phyloP scores from a whole-genome alignment of 92 coral and sea anemone genomes.

The Parazoanthus atlanticus region DNA sequence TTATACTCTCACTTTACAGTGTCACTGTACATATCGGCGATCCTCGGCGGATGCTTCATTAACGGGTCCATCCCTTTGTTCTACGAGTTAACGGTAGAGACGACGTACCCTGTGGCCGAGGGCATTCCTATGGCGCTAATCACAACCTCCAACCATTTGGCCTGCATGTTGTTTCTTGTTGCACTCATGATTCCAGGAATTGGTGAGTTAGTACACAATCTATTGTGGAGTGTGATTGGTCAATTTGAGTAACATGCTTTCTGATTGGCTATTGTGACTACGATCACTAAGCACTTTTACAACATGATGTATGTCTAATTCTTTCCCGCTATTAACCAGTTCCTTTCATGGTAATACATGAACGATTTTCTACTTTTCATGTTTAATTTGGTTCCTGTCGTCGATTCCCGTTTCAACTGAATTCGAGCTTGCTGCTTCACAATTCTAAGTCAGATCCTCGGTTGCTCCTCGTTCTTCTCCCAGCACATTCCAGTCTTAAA shows the following conservation, averaged over 20 bases:
- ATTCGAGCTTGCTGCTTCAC: too few species aligned
- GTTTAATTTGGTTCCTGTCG: too few species aligned
- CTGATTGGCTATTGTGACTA: not conserved
- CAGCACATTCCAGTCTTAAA: not conserved
- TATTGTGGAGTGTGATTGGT: not conserved
- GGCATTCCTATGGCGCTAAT: constrained; percentile 89
- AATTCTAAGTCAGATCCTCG: not conserved
- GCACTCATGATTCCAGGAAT: constrained; percentile 86
- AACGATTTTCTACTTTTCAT: too few species aligned
- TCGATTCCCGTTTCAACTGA: too few species aligned
- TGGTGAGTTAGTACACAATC: constrained; percentile 53
- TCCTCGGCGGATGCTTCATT: constrained; percentile 89
- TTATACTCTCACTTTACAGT: constrained; percentile 39
- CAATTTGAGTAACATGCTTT: not conserved
- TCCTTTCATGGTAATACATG: too few species aligned
- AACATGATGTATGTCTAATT: too few species aligned
- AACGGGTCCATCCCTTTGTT: constrained; percentile 89
- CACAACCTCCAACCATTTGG: constrained; percentile 84
- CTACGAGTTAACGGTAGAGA: constrained; percentile 79
- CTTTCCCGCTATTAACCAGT: too few species aligned
- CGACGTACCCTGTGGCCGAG: constrained; percentile 86
- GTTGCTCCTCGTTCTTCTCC: not conserved
- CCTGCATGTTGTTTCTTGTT: constrained; percentile 76
- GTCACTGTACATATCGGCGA: constrained; percentile 84
- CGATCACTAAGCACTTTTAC: too few species aligned